Base-by-base conservation (phyloP, 2,888 invertebrate species). In the Malthinus seriepunctatus region DNA sequence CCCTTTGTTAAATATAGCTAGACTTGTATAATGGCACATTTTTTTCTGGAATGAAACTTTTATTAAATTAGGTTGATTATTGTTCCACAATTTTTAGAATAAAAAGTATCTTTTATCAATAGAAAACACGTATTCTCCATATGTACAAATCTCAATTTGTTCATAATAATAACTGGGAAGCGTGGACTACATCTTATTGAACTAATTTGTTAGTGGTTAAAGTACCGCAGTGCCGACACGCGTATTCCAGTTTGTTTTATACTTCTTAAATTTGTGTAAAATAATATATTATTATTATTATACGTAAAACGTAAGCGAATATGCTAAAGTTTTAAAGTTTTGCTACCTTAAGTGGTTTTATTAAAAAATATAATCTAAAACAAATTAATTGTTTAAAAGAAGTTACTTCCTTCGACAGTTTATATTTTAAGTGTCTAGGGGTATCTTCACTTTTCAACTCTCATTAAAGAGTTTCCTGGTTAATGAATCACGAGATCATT, bases 121-220 rank as follows among this genome's bases (percentile, higher is more conserved):
- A 74, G 75, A 75, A 75, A 75, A 77, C 77, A 76, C 75, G 74
- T 75, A 73, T 73, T 71, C 73, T 68, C 64, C 63, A 66, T 64
- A 61, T 67, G 75, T 76, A 75, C 76, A 76, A 75, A 75, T 76
- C 73, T 72, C 76, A 76, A 75, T 75, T 73, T 73, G 70, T 71
- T 74, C 75, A 78, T 76, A 73, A 76, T 77, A 78, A 78, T 77
- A 77, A 77, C 75, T 75, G 73, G 73, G 76, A 79, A 75, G 79
- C 79, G 80, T 80, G 80, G 79, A 78, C 79, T 79, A 74, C 69
- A 78, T 79, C 79, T 80, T 80, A 80, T 80, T 80, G 80, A 79
- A 80, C 80, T 79, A 80, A 80, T 80, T 79, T 79, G 73, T 63
- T 73, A 68, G 73, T 69, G 76, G 75, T 76, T 77, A 73, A 71